Evolutionary conservation across 2,888 invertebrate genomes (phyloP), one percentile per base, ranked within the genome.

Genomic region (Geotrupes spiniger): DNA sequence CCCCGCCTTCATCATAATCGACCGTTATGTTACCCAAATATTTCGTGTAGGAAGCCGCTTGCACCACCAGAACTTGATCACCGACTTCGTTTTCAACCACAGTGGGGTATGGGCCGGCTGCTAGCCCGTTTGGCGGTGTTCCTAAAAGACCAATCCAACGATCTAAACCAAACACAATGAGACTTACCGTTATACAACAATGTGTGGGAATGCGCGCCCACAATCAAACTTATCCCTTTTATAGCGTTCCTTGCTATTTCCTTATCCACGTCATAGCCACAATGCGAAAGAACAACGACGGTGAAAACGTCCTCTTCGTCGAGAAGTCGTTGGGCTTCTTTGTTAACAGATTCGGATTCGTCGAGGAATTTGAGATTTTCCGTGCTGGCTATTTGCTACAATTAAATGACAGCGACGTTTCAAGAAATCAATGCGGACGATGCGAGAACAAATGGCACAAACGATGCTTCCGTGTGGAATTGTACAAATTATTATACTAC

Each of bases 151-250:
- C 8, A n/a, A 27, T 27, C 1, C 8, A 4, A 4, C 4, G 12
- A 12, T 31, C 4, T 4, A 31, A 31, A 4, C 31, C 10, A 14
- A 37, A 3, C 1, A 5, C 16, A 45, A 39, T 26, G 39, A 27
- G 15, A n/a, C n/a, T n/a, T 46, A 59, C 77, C 78, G 4, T 83
- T 83, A 68, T 81, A 92, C 0, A 92, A 77, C 57, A 92, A 81
- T 0, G 87, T 84, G 68, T 93, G 89, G 0, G 89, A 85, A 67
- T 92, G 92, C 0, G 84, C 88, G 3, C 92, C 92, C n/a, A 93
- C 85, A 46, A 93, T 85, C 0, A 92, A 77, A 66, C 91, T 89
- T 42, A 93, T 79, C 25, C 82, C 80, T 0, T 81, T 78, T 1
- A 85, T 79, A 29, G 79, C 82, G 2, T 77, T 73, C 2, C 68